Conservation (phyloP, 1,140 invertebrate genomes). For the Eulimnadia texana region DNA sequence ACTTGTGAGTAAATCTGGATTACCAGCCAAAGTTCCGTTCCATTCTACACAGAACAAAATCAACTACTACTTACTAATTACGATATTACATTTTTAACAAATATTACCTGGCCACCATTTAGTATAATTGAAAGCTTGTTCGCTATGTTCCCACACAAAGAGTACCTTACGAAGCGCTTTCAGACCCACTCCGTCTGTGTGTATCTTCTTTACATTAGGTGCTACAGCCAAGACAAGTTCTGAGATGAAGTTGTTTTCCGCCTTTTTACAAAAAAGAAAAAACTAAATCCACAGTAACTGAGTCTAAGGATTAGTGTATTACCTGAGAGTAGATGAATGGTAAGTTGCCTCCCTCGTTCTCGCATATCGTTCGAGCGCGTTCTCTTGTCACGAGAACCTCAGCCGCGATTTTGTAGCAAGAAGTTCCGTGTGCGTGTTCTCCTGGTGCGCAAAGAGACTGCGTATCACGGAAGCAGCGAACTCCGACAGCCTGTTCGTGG, state of each 20-base stretch:
- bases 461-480: constrained; percentile 9
- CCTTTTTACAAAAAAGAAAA: constrained; percentile 23
- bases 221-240: constrained; percentile 33
- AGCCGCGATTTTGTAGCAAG: constrained; percentile 9
- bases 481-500: constrained; percentile 12
- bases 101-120: constrained; percentile 33
- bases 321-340: constrained; percentile 35
- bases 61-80: background rate
- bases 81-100: background rate
- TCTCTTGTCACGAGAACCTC: background rate
- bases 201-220: constrained; percentile 31
- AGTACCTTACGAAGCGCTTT: constrained; percentile 30
- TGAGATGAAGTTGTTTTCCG: constrained; percentile 45
- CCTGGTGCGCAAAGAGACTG: constrained; percentile 7
- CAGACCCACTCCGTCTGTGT: constrained; percentile 39
- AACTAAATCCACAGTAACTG: background rate
- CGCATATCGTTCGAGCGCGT: constrained; percentile 14
- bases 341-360: constrained; percentile 29
- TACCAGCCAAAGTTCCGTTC: constrained; percentile 2
- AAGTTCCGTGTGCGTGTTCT: constrained; percentile 11
- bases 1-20: background rate
- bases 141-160: constrained; percentile 39
- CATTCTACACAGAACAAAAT: constrained; percentile 4
- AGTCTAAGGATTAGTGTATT: background rate
- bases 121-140: constrained; percentile 25